A percentile compares a stretch with the other conserved stretches of the same genome.
These are phyloP conservation scores for Achroia grisella DNA, from an alignment of 1,140 invertebrate species.

Conservation along the genomic window DNA sequence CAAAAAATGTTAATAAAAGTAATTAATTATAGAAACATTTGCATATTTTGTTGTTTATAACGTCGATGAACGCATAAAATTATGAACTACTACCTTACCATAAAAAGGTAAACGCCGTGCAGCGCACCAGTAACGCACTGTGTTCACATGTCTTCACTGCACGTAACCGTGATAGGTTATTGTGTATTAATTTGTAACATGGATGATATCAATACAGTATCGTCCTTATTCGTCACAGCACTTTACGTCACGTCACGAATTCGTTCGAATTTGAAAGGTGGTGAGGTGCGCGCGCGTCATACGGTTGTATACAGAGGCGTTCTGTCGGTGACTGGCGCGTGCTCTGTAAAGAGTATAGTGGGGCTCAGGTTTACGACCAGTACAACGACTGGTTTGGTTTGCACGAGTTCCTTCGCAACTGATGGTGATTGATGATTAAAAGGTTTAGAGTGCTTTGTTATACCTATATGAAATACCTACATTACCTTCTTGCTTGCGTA, in stretches of 20 bases:
- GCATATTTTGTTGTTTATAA: neutral
- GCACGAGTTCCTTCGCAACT: conserved; percentile 29
- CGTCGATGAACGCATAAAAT: conserved; percentile 28
- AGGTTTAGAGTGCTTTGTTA: no score
- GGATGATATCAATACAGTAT: conserved; percentile 16
- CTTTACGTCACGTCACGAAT: conserved; percentile 30
- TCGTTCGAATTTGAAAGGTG: conserved; percentile 26
- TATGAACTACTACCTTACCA: conserved; percentile 34
- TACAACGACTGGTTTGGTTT: conserved; percentile 48
- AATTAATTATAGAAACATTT: no score
- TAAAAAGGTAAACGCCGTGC: conserved; percentile 42
- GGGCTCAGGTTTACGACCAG: conserved; percentile 31
- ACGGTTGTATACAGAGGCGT: conserved; percentile 24
- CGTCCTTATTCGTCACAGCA: conserved; percentile 24
- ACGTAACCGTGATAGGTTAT: conserved; percentile 16
- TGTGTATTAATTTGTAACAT: conserved; percentile 10
- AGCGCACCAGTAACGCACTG: conserved; percentile 23
- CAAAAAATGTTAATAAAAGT: no score
- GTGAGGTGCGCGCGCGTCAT: conserved; percentile 30
- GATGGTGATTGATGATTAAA: conserved; percentile 35
- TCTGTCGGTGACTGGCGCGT: conserved; percentile 44
- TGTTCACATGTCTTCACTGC: conserved; percentile 41
- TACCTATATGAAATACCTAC: no score
- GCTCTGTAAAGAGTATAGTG: conserved; percentile 34
- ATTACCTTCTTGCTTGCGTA: no score